Conservation (phyloP, 2,797 vertebrate genomes). For the Loris lydekkerianus region DNA sequence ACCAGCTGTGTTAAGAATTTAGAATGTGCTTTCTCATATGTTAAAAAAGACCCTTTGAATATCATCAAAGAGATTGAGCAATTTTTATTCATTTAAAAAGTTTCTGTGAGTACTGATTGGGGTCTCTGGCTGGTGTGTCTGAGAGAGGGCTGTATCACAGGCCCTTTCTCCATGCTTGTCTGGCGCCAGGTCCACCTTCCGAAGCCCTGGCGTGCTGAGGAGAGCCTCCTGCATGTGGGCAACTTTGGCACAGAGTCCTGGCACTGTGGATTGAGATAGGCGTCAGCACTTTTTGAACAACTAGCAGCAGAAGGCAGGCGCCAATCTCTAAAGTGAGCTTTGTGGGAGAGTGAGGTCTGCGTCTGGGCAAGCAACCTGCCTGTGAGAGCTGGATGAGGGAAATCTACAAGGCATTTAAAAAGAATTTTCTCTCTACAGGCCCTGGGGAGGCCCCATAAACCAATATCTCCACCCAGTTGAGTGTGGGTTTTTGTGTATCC, state of each 20-base stretch:
- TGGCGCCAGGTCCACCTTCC: slow-evolving; percentile 77
- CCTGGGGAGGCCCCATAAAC: too few species aligned
- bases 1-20: slow-evolving; percentile 89
- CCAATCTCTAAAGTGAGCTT: slow-evolving; percentile 32
- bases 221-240: slow-evolving; percentile 69
- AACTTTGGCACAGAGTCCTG: slow-evolving; percentile 81
- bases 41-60: slow-evolving; percentile 90
- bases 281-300: slow-evolving; percentile 84
- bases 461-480: not conserved
- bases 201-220: slow-evolving; percentile 76
- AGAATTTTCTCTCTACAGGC: not conserved
- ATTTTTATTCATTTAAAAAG: slow-evolving; percentile 90
- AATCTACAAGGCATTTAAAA: not conserved
- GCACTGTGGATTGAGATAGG: slow-evolving; percentile 76
- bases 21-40: slow-evolving; percentile 87
- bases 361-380: not conserved
- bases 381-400: not conserved
- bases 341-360: not conserved
- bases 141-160: not conserved
- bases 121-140: slow-evolving; percentile 28
- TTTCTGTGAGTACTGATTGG: slow-evolving; percentile 86
- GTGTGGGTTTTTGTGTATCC: not conserved
- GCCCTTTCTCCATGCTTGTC: slow-evolving; percentile 65
- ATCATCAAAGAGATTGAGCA: slow-evolving; percentile 90
- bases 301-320: slow-evolving; percentile 73